Conservation (phyloP, 2,888 invertebrate species). For the Archips xylosteana region DNA sequence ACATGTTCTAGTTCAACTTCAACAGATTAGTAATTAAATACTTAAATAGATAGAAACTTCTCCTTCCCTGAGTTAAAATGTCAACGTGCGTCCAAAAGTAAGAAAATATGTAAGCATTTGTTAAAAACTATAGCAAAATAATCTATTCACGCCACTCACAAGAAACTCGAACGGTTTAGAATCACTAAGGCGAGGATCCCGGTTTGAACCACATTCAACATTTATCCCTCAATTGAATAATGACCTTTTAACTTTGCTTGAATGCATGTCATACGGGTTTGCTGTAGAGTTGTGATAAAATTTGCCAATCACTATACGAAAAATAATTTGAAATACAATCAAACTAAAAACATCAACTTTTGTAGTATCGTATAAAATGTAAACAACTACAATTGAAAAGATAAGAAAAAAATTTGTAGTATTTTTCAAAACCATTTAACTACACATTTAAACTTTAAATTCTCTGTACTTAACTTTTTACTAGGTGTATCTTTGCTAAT, state of each 20-base stretch:
- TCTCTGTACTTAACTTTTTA: too few relatives aligned
- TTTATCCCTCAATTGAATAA: constrained; percentile 36
- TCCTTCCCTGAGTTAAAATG: background rate
- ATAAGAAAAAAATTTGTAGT: too few relatives aligned
- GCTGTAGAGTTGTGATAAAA: background rate
- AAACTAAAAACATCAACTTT: too few relatives aligned
- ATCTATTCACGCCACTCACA: background rate
- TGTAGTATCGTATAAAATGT: too few relatives aligned
- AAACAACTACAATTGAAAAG: too few relatives aligned
- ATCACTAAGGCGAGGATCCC: constrained; percentile 13
- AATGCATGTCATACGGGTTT: constrained; percentile 12
- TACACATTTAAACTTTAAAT: too few relatives aligned
- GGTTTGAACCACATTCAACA: constrained; percentile 28
- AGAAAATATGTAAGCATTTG: background rate
- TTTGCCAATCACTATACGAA: background rate
- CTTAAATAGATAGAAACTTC: background rate
- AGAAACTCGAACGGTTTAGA: background rate
- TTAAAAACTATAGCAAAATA: background rate
- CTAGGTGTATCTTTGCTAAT: too few relatives aligned
- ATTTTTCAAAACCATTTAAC: too few relatives aligned
- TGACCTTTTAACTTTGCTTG: constrained; percentile 27
- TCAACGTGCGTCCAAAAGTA: background rate
- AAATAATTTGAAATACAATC: background rate
- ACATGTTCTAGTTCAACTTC: background rate
- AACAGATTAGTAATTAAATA: background rate